Conservation (phyloP, 2,888 invertebrate genomes). For the Sceliomorpha sp. region DNA sequence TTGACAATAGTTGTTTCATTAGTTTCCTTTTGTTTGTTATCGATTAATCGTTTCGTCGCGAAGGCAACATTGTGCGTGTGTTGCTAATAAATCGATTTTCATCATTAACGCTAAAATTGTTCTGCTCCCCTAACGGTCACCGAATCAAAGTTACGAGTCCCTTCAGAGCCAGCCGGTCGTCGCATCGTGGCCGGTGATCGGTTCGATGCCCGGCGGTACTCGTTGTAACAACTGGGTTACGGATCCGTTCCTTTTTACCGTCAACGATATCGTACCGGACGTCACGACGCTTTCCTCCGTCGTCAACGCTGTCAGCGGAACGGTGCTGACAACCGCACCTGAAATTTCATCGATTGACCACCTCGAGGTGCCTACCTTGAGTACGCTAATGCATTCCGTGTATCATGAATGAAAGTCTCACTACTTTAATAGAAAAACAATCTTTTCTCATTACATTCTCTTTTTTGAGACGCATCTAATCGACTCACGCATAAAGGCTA, state of each 20-base stretch:
- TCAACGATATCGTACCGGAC: conserved; percentile 64
- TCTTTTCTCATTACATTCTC: no score
- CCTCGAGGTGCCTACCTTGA: conserved; percentile 51
- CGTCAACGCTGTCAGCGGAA: conserved; percentile 82
- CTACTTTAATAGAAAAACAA: neutral
- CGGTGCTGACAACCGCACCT: conserved; percentile 60
- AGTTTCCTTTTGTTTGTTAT: conserved; percentile 27
- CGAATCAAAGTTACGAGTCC: conserved; percentile 10
- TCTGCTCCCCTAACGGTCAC: conserved; percentile 20
- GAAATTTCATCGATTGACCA: conserved; percentile 56
- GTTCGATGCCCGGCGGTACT: conserved; percentile 86
- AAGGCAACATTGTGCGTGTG: conserved; percentile 75
- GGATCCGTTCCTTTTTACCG: conserved; percentile 82
- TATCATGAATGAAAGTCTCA: conserved; percentile 44
- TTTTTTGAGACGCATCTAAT: no score
- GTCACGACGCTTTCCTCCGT: conserved; percentile 82
- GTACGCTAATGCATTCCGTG: conserved; percentile 43
- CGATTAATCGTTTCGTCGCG: conserved; percentile 59
- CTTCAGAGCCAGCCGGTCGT: conserved; percentile 86
- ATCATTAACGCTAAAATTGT: conserved; percentile 38
- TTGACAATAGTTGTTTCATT: conserved; percentile 2
- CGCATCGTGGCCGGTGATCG: conserved; percentile 87
- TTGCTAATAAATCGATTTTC: conserved; percentile 55
- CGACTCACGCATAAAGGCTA: no score
- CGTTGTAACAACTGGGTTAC: conserved; percentile 82